Evolutionary conservation across 2,888 invertebrate species (phyloP).

Genomic region (Orchestes rusci): DNA sequence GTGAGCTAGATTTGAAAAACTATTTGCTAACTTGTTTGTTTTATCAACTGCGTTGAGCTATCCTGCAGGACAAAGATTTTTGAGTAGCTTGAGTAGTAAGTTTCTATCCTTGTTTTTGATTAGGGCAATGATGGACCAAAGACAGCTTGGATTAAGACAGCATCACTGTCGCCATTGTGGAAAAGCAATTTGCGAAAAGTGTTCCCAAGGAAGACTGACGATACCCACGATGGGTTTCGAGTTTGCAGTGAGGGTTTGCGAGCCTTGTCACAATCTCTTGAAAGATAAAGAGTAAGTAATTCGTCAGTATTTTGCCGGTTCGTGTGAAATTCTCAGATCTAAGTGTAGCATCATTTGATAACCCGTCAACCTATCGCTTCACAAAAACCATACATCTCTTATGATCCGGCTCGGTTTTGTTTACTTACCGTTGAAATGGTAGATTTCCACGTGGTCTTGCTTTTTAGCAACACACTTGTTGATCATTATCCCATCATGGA

Average conservation of each 20-base stretch:
- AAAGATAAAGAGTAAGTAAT: slow-evolving; percentile 77
- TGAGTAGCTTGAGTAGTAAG: no score
- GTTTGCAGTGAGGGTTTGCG: slow-evolving; percentile 93
- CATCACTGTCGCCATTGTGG: slow-evolving; percentile 93
- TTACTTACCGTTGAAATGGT: no score
- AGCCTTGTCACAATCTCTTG: slow-evolving; percentile 77
- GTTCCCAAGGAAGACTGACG: slow-evolving; percentile 79
- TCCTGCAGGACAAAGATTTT: no score
- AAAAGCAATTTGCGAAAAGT: slow-evolving; percentile 88
- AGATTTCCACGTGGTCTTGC: no score
- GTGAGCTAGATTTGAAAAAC: slow-evolving; percentile 43
- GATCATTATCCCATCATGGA: no score
- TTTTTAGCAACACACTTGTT: no score
- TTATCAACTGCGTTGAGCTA: no score
- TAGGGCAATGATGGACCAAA: slow-evolving; percentile 96
- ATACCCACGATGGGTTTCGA: slow-evolving; percentile 98
- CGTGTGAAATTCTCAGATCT: background rate
- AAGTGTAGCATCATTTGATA: no score
- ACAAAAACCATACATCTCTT: no score
- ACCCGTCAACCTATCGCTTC: no score
- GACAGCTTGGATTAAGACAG: slow-evolving; percentile 83
- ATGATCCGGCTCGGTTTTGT: no score
- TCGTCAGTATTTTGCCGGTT: background rate
- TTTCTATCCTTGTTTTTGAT: no score
- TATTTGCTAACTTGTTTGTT: background rate